Base-by-base conservation (phyloP, 2,888 invertebrate species). In the Furcula furcula region DNA sequence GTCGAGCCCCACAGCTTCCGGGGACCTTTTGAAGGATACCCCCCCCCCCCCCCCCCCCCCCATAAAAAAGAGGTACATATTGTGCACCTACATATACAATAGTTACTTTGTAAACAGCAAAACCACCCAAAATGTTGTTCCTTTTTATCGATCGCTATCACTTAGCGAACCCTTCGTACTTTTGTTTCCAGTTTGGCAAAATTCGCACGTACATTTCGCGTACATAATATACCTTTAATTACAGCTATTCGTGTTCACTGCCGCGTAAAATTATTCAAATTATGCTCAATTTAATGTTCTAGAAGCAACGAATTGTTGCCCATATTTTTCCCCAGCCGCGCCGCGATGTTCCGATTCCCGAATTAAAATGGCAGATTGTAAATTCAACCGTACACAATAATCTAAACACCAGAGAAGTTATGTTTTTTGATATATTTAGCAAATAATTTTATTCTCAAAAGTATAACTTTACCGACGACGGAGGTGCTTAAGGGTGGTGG, bases 181-280 rank as follows among this genome's bases (percentile, higher is more conserved):
- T 54, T 57, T 70, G 60, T 57, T 62, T 60, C 57, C 53, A 59
- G 59, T 64, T 67, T 61, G 56, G 57, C 55, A 55, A 53, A 74
- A 61, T 66, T 67, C 62, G 63, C 68, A 45, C 14, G 14, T 26
- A 26, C 14, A 18, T 28, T 18, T 28, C 7, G 18, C 28, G 15
- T 50, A 64, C 48, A 50, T 55, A 52, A 54, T 56, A 56, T 60
- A 68, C 65, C 72, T 74, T 78, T 81, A 83, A 81, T 82, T 81
- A 69, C 72, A 62, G 70, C 76, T 71, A 75, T 84, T 82, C 73
- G 77, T 77, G 81, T 65, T 76, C 80, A 76, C 75, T 65, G 71
- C 76, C 75, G 79, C 80, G 78, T 75, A 73, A 81, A 80, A 81
- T 56, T 81, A 83, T 83, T 79, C 79, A 81, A 83, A 81, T 83